A percentile compares a stretch with the other conserved stretches of the same genome.
phyloP scores from a whole-genome alignment of 2,888 invertebrate species.

The Phortica okadai region DNA sequence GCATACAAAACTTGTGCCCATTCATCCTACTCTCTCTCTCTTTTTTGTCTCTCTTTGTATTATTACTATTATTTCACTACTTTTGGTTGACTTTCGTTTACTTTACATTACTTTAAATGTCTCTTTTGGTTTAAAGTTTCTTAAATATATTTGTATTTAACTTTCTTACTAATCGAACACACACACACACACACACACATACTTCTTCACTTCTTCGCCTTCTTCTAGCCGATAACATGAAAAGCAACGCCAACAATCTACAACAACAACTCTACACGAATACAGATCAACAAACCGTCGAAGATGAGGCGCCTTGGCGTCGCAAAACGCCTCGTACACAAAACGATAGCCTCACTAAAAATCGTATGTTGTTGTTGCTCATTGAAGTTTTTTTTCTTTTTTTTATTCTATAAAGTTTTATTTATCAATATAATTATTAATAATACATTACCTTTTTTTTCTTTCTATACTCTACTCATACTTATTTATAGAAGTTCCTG shows the following conservation, averaged over 20 bases:
- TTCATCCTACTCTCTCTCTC: not conserved
- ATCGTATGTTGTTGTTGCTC: constrained; percentile 71
- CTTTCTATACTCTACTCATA: not conserved
- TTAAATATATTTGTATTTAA: not conserved
- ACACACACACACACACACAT: not conserved
- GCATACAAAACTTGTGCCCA: not conserved
- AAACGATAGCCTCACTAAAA: constrained; percentile 78
- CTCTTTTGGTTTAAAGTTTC: not conserved
- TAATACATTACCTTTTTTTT: constrained; percentile 20
- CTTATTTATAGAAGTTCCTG: constrained; percentile 78
- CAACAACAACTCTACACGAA: constrained; percentile 65
- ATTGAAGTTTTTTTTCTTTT: not conserved
- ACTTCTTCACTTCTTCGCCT: not conserved
- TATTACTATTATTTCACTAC: not conserved
- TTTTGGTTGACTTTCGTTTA: not conserved
- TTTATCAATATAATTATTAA: not conserved
- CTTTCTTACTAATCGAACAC: too few relatives aligned
- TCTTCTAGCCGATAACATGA: constrained; percentile 60
- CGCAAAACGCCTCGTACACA: constrained; percentile 79
- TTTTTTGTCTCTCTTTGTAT: not conserved
- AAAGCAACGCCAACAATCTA: constrained; percentile 51
- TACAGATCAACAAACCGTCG: constrained; percentile 77
- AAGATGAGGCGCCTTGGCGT: constrained; percentile 82
- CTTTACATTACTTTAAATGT: not conserved
- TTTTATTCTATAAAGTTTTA: not conserved